These are phyloP conservation scores for Rutilus rutilus DNA, from an alignment of 2,113 vertebrate genomes.

Conservation along the genomic window DNA sequence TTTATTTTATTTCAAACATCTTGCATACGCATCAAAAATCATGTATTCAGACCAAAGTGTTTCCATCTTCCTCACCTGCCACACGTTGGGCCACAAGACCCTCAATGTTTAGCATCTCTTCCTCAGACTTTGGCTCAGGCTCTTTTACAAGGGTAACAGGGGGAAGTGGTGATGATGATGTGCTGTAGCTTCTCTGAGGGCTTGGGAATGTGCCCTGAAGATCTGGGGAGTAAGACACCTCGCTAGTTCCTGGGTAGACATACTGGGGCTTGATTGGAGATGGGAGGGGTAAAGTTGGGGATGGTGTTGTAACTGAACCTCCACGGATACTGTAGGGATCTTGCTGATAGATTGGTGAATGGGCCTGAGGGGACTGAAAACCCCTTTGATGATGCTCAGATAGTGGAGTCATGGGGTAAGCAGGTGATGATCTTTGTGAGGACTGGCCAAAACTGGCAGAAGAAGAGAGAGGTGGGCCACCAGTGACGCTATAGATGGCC, in stretches of 20 bases:
- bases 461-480: conserved; percentile 36
- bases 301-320: conserved; percentile 39
- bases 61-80: conserved; percentile 83
- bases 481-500: conserved; percentile 71
- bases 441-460: conserved; percentile 55
- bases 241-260: conserved; percentile 56
- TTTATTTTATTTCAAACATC: neutral
- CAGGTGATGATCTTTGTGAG: conserved; percentile 52
- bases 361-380: conserved; percentile 62
- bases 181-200: conserved; percentile 67
- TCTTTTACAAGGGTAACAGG: conserved; percentile 67
- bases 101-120: conserved; percentile 87
- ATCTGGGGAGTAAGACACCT: conserved; percentile 69
- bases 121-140: conserved; percentile 80
- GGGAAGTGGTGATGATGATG: conserved; percentile 77
- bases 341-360: conserved; percentile 70
- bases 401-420: conserved; percentile 55
- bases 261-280: conserved; percentile 67
- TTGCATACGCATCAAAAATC: neutral
- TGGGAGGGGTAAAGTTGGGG: conserved; percentile 69
- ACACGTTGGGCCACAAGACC: conserved; percentile 97
- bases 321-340: conserved; percentile 69
- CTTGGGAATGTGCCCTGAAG: conserved; percentile 65
- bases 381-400: conserved; percentile 61
- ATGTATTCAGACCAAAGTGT: neutral